These are phyloP conservation scores for Pteronura brasiliensis DNA, from an alignment of 2,113 vertebrate genomes.

Conservation along the genomic window DNA sequence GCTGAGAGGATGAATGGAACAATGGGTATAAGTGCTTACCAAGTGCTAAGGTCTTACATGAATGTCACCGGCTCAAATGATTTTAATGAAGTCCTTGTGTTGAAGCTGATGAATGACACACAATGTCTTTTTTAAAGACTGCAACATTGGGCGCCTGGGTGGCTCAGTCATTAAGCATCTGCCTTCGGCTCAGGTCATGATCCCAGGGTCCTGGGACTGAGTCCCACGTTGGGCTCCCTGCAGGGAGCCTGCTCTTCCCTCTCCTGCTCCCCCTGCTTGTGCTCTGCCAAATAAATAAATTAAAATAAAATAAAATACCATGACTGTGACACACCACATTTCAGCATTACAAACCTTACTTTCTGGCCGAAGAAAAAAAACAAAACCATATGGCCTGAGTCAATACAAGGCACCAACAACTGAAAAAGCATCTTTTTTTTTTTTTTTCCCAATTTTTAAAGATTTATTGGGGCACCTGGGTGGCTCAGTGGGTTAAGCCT, in stretches of 20 bases:
- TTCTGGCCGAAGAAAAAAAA: neutral
- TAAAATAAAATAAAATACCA: neutral
- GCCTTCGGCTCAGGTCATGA: no score
- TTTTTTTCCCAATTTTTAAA: neutral
- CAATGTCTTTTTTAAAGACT: neutral
- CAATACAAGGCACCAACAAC: neutral
- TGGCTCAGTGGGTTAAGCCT: no score
- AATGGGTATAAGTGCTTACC: neutral
- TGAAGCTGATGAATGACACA: neutral
- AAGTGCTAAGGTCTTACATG: neutral
- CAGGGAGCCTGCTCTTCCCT: no score
- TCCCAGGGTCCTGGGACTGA: no score
- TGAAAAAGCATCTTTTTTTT: neutral
- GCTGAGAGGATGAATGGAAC: neutral
- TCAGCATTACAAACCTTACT: neutral
- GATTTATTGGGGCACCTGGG: no score
- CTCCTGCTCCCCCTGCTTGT: no score
- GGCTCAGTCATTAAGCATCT: no score
- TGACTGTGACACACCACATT: neutral
- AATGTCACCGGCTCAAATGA: neutral
- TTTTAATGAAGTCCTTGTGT: neutral
- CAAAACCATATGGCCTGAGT: neutral
- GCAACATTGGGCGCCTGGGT: neutral
- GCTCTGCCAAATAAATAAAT: no score
- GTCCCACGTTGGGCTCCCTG: no score